These are phyloP conservation scores for Apantesis nais DNA, from an alignment of 2,888 invertebrate species.

Conservation along the genomic window DNA sequence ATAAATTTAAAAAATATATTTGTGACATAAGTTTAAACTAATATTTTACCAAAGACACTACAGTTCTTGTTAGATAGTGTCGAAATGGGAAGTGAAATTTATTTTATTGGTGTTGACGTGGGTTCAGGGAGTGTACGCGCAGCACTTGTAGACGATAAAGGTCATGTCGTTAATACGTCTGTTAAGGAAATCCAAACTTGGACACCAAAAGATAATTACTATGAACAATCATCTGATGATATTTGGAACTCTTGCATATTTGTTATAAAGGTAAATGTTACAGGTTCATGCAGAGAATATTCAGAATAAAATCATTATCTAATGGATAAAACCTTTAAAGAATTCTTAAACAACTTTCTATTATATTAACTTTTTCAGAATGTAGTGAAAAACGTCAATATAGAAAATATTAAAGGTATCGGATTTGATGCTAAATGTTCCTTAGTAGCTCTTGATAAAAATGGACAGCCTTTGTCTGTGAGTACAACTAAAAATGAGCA, in stretches of 20 bases:
- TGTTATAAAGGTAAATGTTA: constrained; percentile 89
- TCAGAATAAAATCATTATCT: neutral
- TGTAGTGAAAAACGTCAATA: constrained; percentile 83
- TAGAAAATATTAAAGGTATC: constrained; percentile 90
- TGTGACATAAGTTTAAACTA: constrained; percentile 6
- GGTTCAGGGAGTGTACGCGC: constrained; percentile 96
- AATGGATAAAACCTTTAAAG: neutral
- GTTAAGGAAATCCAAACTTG: constrained; percentile 90
- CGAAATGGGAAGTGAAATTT: constrained; percentile 63
- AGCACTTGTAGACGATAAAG: constrained; percentile 89
- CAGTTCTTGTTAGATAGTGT: neutral
- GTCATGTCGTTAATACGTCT: constrained; percentile 88
- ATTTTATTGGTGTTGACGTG: constrained; percentile 96
- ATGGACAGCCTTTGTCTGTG: constrained; percentile 89
- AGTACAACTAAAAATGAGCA: constrained; percentile 89
- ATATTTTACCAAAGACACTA: neutral
- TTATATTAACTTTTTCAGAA: constrained; percentile 77
- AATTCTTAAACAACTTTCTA: neutral
- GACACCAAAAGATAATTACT: constrained; percentile 91
- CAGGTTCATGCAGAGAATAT: neutral
- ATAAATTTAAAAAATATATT: no score
- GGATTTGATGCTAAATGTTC: constrained; percentile 99
- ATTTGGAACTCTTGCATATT: constrained; percentile 92
- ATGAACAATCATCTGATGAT: constrained; percentile 95
- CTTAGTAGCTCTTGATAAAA: constrained; percentile 91